Evolutionary conservation across 2,113 vertebrate species (phyloP).

Genomic region (Periophthalmus modestus): DNA sequence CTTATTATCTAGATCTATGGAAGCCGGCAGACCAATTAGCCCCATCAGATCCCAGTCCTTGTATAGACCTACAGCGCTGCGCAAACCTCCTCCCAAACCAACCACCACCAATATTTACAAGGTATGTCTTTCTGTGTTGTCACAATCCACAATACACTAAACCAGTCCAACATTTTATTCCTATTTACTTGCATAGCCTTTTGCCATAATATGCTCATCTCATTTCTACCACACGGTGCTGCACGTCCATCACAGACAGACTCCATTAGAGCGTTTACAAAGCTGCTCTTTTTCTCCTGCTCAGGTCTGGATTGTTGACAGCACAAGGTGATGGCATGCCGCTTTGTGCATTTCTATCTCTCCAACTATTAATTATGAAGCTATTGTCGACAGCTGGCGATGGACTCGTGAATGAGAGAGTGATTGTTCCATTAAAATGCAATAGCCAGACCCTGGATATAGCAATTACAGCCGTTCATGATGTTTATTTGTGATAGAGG

Average conservation of each 20-base stretch:
- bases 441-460: constrained; percentile 18
- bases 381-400: constrained; percentile 36
- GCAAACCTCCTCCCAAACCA: constrained; percentile 65
- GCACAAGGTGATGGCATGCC: constrained; percentile 35
- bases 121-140: constrained; percentile 49
- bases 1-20: constrained; percentile 58
- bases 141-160: neutral
- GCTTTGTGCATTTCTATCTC: constrained; percentile 23
- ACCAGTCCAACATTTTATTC: neutral
- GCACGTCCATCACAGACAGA: constrained; percentile 35
- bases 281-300: constrained; percentile 16
- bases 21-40: constrained; percentile 59
- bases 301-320: constrained; percentile 47
- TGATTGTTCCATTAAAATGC: constrained; percentile 36
- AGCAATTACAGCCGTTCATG: constrained; percentile 34
- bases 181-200: neutral
- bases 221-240: constrained; percentile 15
- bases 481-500: constrained; percentile 32
- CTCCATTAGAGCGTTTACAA: constrained; percentile 17
- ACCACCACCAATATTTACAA: constrained; percentile 63
- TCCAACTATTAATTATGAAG: constrained; percentile 62
- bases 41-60: constrained; percentile 60
- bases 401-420: constrained; percentile 48
- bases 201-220: neutral
- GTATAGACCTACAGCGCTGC: constrained; percentile 62